phyloP scores from a whole-genome alignment of 2,113 vertebrate species.

The Larimichthys crocea region DNA sequence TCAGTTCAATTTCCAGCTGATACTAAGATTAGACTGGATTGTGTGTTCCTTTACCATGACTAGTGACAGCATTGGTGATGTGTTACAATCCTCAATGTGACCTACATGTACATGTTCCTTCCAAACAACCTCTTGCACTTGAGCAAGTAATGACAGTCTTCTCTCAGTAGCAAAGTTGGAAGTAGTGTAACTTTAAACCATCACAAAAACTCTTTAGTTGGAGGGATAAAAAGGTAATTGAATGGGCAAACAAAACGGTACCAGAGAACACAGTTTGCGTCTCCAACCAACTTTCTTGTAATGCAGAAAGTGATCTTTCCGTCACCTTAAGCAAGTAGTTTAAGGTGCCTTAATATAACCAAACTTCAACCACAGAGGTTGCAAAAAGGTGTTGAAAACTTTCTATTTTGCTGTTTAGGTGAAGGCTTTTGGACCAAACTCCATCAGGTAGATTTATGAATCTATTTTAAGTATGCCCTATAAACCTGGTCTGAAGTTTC shows the following conservation, averaged over 20 bases:
- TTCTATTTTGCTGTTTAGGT: too few species aligned
- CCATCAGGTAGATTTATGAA: too few species aligned
- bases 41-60: neutral
- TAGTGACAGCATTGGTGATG: neutral
- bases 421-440: too few species aligned
- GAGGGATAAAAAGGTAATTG: neutral
- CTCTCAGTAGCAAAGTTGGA: neutral
- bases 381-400: too few species aligned
- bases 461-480: neutral
- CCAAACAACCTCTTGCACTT: neutral
- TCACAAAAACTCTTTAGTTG: neutral
- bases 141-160: neutral
- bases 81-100: neutral
- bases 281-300: neutral
- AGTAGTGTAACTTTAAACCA: neutral
- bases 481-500: neutral
- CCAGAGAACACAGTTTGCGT: neutral
- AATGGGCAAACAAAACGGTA: neutral
- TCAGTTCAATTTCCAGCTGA: neutral
- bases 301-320: neutral
- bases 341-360: neutral
- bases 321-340: neutral
- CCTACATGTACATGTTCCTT: too few species aligned
- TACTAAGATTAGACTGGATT: neutral
- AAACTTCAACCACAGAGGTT: neutral